Evolutionary conservation across 1,140 invertebrate genomes (phyloP), one percentile per base, ranked within the genome.

Genomic region (Philotrypesis tridentata): DNA sequence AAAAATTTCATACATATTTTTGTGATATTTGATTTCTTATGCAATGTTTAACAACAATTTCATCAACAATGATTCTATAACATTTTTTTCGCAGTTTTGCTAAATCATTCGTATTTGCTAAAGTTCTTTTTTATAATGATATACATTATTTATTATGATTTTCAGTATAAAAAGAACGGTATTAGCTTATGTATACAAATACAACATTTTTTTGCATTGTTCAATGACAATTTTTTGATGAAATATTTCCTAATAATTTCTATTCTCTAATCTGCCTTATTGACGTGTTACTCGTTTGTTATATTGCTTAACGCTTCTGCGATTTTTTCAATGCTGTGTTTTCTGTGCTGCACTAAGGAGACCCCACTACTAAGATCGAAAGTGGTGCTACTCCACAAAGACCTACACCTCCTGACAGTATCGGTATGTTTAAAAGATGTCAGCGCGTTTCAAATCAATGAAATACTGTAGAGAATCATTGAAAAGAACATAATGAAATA

Each of bases 331-430:
- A 86, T 86, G 80, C 80, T 87, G 85, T 87, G 80, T 86, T 85
- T 85, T 90, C 89, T 86, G 82, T 89, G 89, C 88, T 89, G 88
- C 88, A 79, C 82, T 86, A 85, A 83, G 90, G 87, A 89, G 85
- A 87, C 77, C 68, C 87, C 70, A 76, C 84, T 79, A 85, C 85
- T 82, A 79, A 76, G 82, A 55, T 80, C 63, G 72, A 83, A 79
- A 86, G 84, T 88, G 88, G 87, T 85, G 83, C 84, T 86, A 87
- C 86, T 83, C 90, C 91, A 74, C 91, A 92, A 90, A 90, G 91
- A 89, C 91, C 91, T 84, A 87, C 89, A 88, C 91, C 91, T 86
- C 90, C 91, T 83, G 85, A 88, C 87, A 91, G 84, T 85, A 91
- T 92, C 81, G 91, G 91, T 92, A 92, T 85, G 91, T 91, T 85